phyloP scores from a whole-genome alignment of 1,140 invertebrate genomes.

The Glomeris maerens region DNA sequence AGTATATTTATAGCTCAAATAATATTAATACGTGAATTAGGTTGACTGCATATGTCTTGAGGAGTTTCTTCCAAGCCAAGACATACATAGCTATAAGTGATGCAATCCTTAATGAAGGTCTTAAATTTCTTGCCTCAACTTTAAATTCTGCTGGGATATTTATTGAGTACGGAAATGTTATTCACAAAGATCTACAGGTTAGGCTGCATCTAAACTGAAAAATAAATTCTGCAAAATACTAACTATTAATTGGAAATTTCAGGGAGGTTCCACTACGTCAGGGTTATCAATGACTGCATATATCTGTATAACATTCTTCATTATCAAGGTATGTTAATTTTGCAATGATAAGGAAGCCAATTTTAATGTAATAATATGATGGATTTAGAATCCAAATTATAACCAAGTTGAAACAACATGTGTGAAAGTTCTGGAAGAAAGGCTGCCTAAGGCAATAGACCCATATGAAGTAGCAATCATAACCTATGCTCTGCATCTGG shows the following conservation, averaged over 20 bases:
- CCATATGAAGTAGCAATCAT: conserved; percentile 61
- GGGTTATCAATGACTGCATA: conserved; percentile 70
- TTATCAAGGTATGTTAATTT: conserved; percentile 34
- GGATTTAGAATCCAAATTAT: background rate
- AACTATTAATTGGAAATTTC: too few species aligned
- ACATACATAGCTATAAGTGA: conserved; percentile 63
- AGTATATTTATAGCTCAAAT: too few species aligned
- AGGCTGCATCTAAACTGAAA: too few species aligned
- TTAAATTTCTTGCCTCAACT: conserved; percentile 69
- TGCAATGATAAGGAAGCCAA: conserved; percentile 14
- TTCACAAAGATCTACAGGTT: conserved; percentile 57
- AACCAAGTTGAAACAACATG: conserved; percentile 20
- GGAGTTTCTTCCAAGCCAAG: conserved; percentile 70
- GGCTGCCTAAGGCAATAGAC: conserved; percentile 52
- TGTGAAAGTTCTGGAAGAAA: conserved; percentile 57
- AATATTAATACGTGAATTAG: too few species aligned
- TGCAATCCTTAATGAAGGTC: conserved; percentile 49
- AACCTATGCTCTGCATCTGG: conserved; percentile 57
- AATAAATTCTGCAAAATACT: too few species aligned
- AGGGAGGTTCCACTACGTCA: too few species aligned
- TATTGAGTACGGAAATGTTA: conserved; percentile 58
- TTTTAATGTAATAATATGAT: too few species aligned
- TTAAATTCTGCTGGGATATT: conserved; percentile 69
- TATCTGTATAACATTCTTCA: conserved; percentile 61
- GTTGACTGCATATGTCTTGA: conserved; percentile 86